phyloP scores from a whole-genome alignment of 2,888 invertebrate species.

The Terebella lapidaria region DNA sequence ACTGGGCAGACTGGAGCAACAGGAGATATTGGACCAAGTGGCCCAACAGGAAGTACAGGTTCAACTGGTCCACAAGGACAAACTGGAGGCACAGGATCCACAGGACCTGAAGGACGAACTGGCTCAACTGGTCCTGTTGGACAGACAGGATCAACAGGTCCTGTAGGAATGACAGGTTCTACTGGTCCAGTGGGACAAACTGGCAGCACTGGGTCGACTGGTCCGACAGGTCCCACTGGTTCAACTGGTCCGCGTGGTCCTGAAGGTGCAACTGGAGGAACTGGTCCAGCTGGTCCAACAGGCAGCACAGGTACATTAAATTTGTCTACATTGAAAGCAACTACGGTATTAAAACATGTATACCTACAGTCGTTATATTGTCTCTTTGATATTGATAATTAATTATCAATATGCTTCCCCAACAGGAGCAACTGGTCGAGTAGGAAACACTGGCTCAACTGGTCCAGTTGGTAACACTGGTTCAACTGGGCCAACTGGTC shows the following conservation, averaged over 20 bases:
- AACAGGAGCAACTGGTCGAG: constrained; percentile 58
- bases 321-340: too few relatives aligned
- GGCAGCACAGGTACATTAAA: background rate
- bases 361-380: too few relatives aligned
- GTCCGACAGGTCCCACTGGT: constrained; percentile 4
- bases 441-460: constrained; percentile 57
- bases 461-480: constrained; percentile 7
- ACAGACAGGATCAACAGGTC: constrained; percentile 4
- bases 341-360: too few relatives aligned
- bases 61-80: constrained; percentile 7
- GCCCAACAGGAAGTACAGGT: constrained; percentile 15
- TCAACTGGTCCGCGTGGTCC: constrained; percentile 2
- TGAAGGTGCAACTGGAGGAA: constrained; percentile 9
- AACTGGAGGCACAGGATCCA: constrained; percentile 5
- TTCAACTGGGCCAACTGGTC: constrained; percentile 3
- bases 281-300: constrained; percentile 6
- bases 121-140: constrained; percentile 14
- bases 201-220: constrained; percentile 3
- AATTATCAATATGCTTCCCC: too few relatives aligned
- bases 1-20: constrained; percentile 8
- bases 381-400: too few relatives aligned
- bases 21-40: constrained; percentile 10
- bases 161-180: constrained; percentile 1
- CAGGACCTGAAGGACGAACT: constrained; percentile 12
- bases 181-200: constrained; percentile 3